Conservation (phyloP, 2,113 vertebrate species). For the Neolamprologus devosi region DNA sequence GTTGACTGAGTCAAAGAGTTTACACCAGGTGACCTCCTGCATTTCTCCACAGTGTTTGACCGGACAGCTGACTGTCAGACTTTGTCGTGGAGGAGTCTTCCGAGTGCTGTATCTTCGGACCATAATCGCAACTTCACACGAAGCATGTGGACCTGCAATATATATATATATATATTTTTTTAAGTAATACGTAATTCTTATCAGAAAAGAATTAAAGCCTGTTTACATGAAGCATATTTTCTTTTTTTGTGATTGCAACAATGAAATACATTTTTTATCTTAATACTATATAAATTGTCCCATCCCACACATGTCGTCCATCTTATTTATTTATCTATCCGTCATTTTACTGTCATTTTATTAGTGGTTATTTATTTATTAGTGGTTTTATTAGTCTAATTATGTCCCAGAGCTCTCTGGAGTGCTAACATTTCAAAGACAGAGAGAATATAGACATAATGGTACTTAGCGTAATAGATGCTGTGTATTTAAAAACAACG, state of each 20-base stretch:
- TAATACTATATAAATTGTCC: not conserved
- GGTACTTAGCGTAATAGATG: rapidly evolving
- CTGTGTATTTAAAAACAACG: not conserved
- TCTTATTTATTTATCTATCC: not conserved
- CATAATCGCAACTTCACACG: not conserved
- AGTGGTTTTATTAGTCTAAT: not conserved
- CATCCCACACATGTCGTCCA: not conserved
- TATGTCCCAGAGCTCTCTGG: not conserved
- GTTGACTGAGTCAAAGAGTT: rapidly evolving
- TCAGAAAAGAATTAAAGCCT: not conserved
- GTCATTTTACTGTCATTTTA: not conserved
- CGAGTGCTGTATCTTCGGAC: not conserved
- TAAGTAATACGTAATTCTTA: not conserved
- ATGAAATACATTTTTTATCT: not conserved
- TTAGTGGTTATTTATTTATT: not conserved
- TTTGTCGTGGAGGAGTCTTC: not conserved
- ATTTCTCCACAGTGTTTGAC: slow-evolving; percentile 8
- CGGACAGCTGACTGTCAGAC: not conserved
- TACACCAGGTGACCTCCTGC: slow-evolving; percentile 19
- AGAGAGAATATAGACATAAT: not conserved
- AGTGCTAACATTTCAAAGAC: not conserved
- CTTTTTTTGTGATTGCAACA: rapidly evolving
- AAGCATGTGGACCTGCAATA: not conserved
- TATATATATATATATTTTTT: not conserved
- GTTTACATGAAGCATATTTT: not conserved